Evolutionary conservation across 2,113 vertebrate genomes (phyloP).

Genomic region (Ceyx melanurus): DNA sequence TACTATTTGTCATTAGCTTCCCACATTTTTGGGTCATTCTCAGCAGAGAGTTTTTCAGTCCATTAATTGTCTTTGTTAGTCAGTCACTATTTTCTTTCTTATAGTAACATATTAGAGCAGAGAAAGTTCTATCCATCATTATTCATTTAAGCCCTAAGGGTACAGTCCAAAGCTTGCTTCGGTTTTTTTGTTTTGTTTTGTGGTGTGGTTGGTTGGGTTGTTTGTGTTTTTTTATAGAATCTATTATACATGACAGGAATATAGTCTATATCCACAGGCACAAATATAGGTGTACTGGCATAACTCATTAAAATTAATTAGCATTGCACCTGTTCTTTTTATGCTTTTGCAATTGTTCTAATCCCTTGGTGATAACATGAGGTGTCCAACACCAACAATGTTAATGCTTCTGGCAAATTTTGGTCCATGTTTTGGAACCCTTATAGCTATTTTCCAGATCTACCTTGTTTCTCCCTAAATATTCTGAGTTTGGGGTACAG

Average conservation of each 20-base stretch:
- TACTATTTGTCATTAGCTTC: neutral
- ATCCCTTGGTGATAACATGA: neutral
- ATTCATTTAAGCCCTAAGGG: neutral
- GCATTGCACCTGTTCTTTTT: neutral
- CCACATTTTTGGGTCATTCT: neutral
- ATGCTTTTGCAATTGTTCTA: neutral
- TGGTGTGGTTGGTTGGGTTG: too few species aligned
- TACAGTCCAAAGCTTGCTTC: neutral
- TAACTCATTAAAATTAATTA: neutral
- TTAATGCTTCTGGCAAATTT: neutral
- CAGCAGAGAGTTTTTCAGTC: neutral
- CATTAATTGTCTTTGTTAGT: neutral
- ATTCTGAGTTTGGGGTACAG: neutral
- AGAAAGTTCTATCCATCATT: neutral
- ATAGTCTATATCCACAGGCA: neutral
- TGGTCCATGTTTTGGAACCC: neutral
- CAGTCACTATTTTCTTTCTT: neutral
- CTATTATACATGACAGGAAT: neutral
- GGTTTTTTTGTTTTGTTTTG: neutral
- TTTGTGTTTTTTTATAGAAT: neutral
- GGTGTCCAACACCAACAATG: neutral
- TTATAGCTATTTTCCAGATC: neutral
- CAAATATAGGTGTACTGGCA: neutral
- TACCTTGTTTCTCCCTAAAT: neutral
- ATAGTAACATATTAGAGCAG: neutral